A percentile compares a stretch with the other conserved stretches of the same genome.
phyloP scores from a whole-genome alignment of 1,140 invertebrate species.

The Drosophila fuyamai region DNA sequence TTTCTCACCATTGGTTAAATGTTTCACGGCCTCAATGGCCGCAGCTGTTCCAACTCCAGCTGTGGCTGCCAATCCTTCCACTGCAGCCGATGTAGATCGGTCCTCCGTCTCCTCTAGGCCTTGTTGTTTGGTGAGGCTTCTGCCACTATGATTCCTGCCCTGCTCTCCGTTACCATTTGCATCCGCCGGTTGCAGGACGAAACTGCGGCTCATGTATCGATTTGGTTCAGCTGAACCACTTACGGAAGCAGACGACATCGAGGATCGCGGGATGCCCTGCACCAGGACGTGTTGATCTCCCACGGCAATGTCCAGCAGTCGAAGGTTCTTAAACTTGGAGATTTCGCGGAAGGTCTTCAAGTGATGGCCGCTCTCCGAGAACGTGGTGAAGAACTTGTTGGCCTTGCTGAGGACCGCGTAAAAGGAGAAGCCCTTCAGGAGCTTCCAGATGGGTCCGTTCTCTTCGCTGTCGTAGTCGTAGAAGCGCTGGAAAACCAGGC shows the following conservation, averaged over 20 bases:
- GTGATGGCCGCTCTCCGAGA: constrained; percentile 83
- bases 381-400: constrained; percentile 83
- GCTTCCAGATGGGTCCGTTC: constrained; percentile 84
- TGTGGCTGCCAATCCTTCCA: constrained; percentile 22
- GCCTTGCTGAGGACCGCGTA: constrained; percentile 80
- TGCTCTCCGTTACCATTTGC: constrained; percentile 47
- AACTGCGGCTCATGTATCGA: constrained; percentile 61
- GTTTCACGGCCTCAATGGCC: constrained; percentile 66
- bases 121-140: constrained; percentile 49
- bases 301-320: constrained; percentile 77
- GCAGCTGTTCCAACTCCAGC: constrained; percentile 44
- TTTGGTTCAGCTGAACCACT: constrained; percentile 52
- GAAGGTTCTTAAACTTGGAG: constrained; percentile 81
- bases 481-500: constrained; percentile 80
- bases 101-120: constrained; percentile 48
- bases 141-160: constrained; percentile 47
- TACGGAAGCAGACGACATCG: constrained; percentile 54
- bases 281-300: constrained; percentile 81
- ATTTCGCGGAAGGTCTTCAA: constrained; percentile 84
- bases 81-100: constrained; percentile 19
- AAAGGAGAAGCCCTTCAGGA: constrained; percentile 77
- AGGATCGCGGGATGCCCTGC: constrained; percentile 76
- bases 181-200: constrained; percentile 58
- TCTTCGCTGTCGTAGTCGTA: constrained; percentile 84
- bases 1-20: constrained; percentile 32